Percentiles rank a stretch among this genome's conserved stretches.
Evolutionary conservation across 2,113 vertebrate genomes (phyloP).

Genomic region (Monarcha castaneiventris): DNA sequence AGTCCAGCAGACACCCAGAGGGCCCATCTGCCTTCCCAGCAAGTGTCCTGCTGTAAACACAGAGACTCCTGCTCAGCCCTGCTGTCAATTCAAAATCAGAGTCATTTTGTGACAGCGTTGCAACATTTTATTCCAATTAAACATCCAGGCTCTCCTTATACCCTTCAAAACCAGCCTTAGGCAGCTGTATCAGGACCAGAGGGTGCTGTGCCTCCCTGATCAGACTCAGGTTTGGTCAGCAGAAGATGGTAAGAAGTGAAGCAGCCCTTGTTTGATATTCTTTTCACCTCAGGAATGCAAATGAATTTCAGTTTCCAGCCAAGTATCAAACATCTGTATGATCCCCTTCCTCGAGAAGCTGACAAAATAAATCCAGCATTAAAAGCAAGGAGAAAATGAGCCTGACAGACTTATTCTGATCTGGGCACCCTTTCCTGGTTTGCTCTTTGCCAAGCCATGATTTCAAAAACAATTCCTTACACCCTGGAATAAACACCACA

Average conservation of each 20-base stretch:
- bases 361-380: constrained; percentile 55
- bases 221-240: neutral
- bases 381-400: constrained; percentile 55
- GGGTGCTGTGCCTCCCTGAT: neutral
- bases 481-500: neutral
- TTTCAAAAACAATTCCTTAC: constrained; percentile 16
- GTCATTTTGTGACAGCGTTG: neutral
- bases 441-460: constrained; percentile 36
- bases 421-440: constrained; percentile 14
- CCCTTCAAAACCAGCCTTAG: neutral
- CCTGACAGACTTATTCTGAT: constrained; percentile 29
- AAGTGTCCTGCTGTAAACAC: neutral
- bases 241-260: neutral
- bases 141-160: neutral
- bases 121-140: neutral
- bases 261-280: neutral
- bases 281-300: neutral
- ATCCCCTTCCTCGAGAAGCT: constrained; percentile 27
- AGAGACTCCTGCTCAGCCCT: neutral
- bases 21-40: neutral
- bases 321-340: constrained; percentile 9
- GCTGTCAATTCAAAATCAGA: neutral
- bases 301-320: constrained; percentile 26
- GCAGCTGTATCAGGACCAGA: neutral
- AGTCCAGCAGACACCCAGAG: neutral